A percentile compares a stretch with the other conserved stretches of the same genome.
Evolutionary conservation across 2,797 vertebrate genomes (phyloP).

Genomic region (Notolepis coatsorum): DNA sequence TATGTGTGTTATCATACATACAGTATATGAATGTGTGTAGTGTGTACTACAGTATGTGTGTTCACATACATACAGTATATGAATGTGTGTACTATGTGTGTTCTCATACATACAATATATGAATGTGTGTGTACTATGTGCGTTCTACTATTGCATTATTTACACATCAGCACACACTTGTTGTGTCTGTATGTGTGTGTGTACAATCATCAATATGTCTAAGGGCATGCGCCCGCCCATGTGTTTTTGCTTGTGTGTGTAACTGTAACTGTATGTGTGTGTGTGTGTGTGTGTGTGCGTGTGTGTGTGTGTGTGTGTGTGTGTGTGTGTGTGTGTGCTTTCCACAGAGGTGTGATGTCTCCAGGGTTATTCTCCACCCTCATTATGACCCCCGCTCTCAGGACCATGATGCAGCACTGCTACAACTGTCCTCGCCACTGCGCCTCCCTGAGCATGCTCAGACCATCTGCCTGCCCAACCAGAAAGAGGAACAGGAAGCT

Average conservation of each 20-base stretch:
- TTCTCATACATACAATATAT: too few species aligned
- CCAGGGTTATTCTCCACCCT: constrained; percentile 54
- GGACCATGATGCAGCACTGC: constrained; percentile 56
- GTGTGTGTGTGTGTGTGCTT: constrained; percentile 28
- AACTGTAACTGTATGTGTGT: neutral
- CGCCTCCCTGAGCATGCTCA: constrained; percentile 40
- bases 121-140: too few species aligned
- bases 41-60: too few species aligned
- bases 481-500: constrained; percentile 17
- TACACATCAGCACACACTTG: too few species aligned
- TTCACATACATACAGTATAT: too few species aligned
- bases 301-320: neutral
- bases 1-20: too few species aligned
- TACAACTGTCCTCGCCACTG: constrained; percentile 45
- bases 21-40: too few species aligned
- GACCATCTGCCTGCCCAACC: constrained; percentile 43
- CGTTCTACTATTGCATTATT: too few species aligned
- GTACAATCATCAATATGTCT: too few species aligned
- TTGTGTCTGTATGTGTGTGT: too few species aligned
- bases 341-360: constrained; percentile 54
- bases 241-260: neutral
- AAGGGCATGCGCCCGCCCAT: too few species aligned
- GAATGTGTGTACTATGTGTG: too few species aligned
- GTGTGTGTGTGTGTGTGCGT: neutral
- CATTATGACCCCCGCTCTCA: constrained; percentile 57